Percentiles rank a stretch among this genome's conserved stretches.
These are phyloP conservation scores for Luehdorfia chinensis DNA, from an alignment of 1,140 invertebrate species.

Conservation along the genomic window DNA sequence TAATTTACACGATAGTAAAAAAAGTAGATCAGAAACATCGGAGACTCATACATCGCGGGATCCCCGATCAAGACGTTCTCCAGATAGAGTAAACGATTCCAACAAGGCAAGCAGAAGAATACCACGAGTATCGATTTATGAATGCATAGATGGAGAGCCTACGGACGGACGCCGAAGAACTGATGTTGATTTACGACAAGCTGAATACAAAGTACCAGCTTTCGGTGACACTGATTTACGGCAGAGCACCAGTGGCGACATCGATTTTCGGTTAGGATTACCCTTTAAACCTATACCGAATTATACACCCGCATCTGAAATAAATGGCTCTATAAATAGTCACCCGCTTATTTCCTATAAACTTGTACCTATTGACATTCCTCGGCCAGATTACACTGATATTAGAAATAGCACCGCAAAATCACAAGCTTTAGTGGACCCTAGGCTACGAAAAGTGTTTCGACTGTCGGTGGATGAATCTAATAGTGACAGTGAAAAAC, in stretches of 20 bases:
- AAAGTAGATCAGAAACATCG: slow-evolving; percentile 29
- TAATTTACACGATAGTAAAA: slow-evolving; percentile 62
- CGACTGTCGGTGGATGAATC: slow-evolving; percentile 79
- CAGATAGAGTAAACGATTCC: slow-evolving; percentile 43
- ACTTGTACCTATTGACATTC: slow-evolving; percentile 82
- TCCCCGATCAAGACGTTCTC: slow-evolving; percentile 55
- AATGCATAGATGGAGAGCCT: slow-evolving; percentile 71
- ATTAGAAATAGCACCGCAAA: slow-evolving; percentile 84
- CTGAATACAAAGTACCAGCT: slow-evolving; percentile 59
- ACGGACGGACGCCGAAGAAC: slow-evolving; percentile 65
- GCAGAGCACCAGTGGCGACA: slow-evolving; percentile 77
- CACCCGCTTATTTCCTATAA: slow-evolving; percentile 86
- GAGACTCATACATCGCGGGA: slow-evolving; percentile 43
- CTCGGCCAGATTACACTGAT: slow-evolving; percentile 85
- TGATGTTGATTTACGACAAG: slow-evolving; percentile 80
- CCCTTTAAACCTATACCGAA: slow-evolving; percentile 88
- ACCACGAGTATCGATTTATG: slow-evolving; percentile 69
- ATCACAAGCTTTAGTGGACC: slow-evolving; percentile 84
- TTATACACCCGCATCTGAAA: slow-evolving; percentile 89
- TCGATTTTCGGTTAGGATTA: slow-evolving; percentile 84
- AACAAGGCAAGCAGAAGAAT: slow-evolving; percentile 47
- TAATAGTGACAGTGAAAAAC: slow-evolving; percentile 72
- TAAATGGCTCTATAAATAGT: slow-evolving; percentile 87
- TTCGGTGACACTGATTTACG: slow-evolving; percentile 78
- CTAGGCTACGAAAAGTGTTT: slow-evolving; percentile 85